Evolutionary conservation across 2,888 invertebrate species (phyloP).

Genomic region (Hofmannophila pseudospretella): DNA sequence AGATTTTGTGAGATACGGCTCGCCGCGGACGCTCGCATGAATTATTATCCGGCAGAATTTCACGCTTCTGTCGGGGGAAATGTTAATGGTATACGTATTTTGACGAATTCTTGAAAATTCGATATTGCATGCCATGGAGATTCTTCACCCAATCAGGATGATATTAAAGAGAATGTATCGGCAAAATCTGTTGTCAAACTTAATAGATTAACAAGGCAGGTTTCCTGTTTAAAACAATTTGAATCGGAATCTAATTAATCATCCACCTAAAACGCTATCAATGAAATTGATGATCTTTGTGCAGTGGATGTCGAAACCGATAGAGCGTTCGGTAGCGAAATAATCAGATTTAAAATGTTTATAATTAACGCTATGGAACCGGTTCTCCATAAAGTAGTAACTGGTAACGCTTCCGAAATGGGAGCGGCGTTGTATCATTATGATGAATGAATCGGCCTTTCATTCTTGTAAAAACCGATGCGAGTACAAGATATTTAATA

Average conservation of each 20-base stretch:
- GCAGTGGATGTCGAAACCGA: slow-evolving; percentile 50
- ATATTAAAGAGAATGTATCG: background rate
- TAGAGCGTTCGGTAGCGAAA: slow-evolving; percentile 62
- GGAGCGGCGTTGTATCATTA: slow-evolving; percentile 63
- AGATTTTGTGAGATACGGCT: slow-evolving; percentile 39
- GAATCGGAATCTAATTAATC: slow-evolving; percentile 49
- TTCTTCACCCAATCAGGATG: background rate
- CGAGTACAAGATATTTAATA: slow-evolving; percentile 47
- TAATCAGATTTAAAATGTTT: slow-evolving; percentile 67
- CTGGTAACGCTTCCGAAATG: slow-evolving; percentile 51
- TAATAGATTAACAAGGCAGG: background rate
- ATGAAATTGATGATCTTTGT: slow-evolving; percentile 56
- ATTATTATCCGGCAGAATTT: slow-evolving; percentile 40
- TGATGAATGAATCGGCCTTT: slow-evolving; percentile 71
- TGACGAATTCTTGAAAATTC: background rate
- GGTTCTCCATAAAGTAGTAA: slow-evolving; percentile 38
- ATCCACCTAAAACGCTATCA: slow-evolving; percentile 50
- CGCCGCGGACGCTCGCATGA: slow-evolving; percentile 34
- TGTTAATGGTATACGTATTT: slow-evolving; percentile 21
- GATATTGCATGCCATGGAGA: background rate
- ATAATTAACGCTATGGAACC: slow-evolving; percentile 66
- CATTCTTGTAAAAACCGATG: slow-evolving; percentile 47
- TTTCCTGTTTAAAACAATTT: slow-evolving; percentile 35
- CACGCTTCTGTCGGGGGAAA: slow-evolving; percentile 34
- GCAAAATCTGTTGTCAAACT: background rate